Evolutionary conservation across 2,888 invertebrate species (phyloP), one percentile per base, ranked within the genome.

Genomic region (Agapostemon virescens): DNA sequence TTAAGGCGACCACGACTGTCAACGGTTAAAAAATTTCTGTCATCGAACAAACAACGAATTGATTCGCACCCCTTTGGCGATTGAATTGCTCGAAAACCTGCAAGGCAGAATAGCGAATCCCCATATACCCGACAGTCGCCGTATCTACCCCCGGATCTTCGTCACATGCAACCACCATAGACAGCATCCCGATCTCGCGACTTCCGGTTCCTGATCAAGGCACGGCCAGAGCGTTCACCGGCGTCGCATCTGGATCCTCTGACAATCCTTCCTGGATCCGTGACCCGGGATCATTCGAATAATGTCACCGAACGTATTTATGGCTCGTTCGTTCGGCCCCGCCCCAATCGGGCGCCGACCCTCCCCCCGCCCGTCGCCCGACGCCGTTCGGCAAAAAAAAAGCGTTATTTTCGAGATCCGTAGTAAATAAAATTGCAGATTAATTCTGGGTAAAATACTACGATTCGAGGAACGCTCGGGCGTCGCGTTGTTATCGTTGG

Each of bases 381-480:
- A 20, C 5, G n/a, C 45, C 23, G n/a, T 49, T 11, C 61, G 30
- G n/a, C n/a, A n/a, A n/a, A 33, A 71, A 45, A 74, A 79, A 69
- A 80, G 63, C 75, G 80, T 76, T 81, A 75, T 75, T 79, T 79
- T 81, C 81, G 79, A 81, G 79, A 79, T 75, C 74, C 71, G 72
- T 81, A 69, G 71, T 71, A 75, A 79, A 75, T 71, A 74, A 79
- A 72, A 81, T 79, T 82, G 72, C 74, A 77, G 76, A 80, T 80
- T 82, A 81, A 81, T 82, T 82, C 80, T 55, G 75, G 76, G 74
- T 79, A 70, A 82, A 79, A 76, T 76, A 80, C 69, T 76, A 76
- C 80, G 75, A 67, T 67, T 67, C 66, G 76, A 78, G 80, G 73
- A 80, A 74, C 80, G 73, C 58, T 69, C n/a, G 63, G 63, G 80